Conservation (phyloP, 1,140 invertebrate species). For the Cyphomyrmex costatus region DNA sequence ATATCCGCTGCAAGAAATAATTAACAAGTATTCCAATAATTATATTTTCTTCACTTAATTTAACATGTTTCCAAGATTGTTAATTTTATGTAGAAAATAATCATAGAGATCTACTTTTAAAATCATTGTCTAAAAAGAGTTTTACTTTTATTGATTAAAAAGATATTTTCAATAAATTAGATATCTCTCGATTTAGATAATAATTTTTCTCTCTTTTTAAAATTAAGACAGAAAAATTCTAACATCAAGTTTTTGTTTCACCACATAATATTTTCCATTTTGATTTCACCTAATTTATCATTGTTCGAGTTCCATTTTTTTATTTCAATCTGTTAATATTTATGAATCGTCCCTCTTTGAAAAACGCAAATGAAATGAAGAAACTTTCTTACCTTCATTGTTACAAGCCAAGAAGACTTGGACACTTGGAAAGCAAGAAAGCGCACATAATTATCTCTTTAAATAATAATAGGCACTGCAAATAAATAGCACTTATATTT, state of each 20-base stretch:
- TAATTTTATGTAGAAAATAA: background rate
- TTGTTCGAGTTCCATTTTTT: too few relatives aligned
- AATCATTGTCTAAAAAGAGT: background rate
- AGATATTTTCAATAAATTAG: background rate
- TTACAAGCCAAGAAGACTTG: too few relatives aligned
- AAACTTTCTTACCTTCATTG: too few relatives aligned
- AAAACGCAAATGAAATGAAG: background rate
- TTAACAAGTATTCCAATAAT: background rate
- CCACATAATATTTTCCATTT: too few relatives aligned
- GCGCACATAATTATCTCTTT: background rate
- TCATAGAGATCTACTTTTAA: background rate
- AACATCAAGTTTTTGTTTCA: too few relatives aligned
- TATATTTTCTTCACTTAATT: background rate
- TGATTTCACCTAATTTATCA: too few relatives aligned
- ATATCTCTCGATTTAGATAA: background rate
- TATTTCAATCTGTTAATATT: too few relatives aligned
- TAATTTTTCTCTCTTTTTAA: background rate
- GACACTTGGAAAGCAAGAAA: too few relatives aligned
- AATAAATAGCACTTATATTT: slow-evolving; percentile 27
- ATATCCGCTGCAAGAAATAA: background rate
- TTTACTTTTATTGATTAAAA: background rate
- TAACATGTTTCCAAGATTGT: background rate
- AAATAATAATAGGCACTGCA: background rate
- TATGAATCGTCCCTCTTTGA: background rate
- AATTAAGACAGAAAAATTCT: background rate